These are phyloP conservation scores for Vespertilio murinus DNA, from an alignment of 2,797 vertebrate genomes.

Conservation along the genomic window DNA sequence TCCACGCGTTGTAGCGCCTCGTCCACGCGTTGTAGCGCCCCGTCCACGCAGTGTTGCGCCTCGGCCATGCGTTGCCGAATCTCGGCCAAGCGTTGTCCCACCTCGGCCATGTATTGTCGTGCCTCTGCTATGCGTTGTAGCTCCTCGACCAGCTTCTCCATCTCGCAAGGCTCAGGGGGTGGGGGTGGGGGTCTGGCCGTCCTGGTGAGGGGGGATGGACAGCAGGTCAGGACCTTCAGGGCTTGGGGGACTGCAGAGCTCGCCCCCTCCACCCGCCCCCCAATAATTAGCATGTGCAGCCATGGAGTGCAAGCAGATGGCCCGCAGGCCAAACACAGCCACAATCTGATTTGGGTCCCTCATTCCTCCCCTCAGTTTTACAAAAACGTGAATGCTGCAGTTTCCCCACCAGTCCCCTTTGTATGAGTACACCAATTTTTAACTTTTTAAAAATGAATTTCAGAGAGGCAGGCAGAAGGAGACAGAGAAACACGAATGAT, in stretches of 20 bases:
- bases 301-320: rapidly evolving
- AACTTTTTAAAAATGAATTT: background rate
- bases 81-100: no score
- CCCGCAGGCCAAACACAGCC: background rate
- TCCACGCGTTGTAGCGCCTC: no score
- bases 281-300: rapidly evolving
- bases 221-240: background rate
- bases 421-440: background rate
- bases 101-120: no score
- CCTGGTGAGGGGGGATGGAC: constrained; percentile 72
- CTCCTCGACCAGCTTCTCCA: no score
- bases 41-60: no score
- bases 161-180: no score
- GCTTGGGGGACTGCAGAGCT: background rate
- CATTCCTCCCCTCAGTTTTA: background rate
- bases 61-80: no score
- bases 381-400: background rate
- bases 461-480: no score
- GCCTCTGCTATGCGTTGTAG: no score
- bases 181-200: no score
- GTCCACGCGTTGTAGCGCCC: no score
- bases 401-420: background rate
- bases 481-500: no score
- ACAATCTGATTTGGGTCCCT: background rate
- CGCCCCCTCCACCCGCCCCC: background rate